Evolutionary conservation across 1,140 invertebrate species (phyloP), one percentile per base, ranked within the genome.

Genomic region (Mercenaria mercenaria): DNA sequence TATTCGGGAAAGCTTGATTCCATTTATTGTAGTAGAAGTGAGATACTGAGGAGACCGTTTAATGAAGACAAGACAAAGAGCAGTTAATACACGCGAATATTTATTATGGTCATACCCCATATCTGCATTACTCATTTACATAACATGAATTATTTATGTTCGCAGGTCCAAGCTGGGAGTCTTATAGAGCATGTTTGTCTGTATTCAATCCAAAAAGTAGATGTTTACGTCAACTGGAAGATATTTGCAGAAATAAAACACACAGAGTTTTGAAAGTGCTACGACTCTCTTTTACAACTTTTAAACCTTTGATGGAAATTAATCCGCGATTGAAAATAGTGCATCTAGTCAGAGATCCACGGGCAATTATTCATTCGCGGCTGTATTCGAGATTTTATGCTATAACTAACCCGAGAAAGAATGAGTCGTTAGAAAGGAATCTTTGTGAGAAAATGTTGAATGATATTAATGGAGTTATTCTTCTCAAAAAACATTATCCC

Each of bases 381-480:
- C n/a, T 50, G 29, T 88, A 79, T 50, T 80, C 86, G 20, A 39
- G 86, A 41, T 80, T 77, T 61, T 88, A 88, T 72, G 76, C 86
- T 1, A 15, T 67, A 52, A 10, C 11, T 13, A 52, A 43, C 1
- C 18, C 34, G 18, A 29, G 47, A 43, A 23, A 15, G 3, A 87
- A 67, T 26, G 61, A 88, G 37, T 61, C 74, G 26, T 34, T 80
- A 34, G 76, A 80, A 29, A 67, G 23, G 43, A 81, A 72, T 59
- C 61, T 88, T 41, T 88, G 86, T 39, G 64, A 88, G 32, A 88
- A 88, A 52, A 88, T 88, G 86, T n/a, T 69, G n/a, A 13, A 47
- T 11, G 86, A 88, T 32, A 26, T 29, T 52, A 23, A 47, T n/a
- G 76, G 69, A 32, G 77, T 43, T 23, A 52, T 64, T 1, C 37